phyloP scores from a whole-genome alignment of 2,113 vertebrate species.

The Corvus cornix region DNA sequence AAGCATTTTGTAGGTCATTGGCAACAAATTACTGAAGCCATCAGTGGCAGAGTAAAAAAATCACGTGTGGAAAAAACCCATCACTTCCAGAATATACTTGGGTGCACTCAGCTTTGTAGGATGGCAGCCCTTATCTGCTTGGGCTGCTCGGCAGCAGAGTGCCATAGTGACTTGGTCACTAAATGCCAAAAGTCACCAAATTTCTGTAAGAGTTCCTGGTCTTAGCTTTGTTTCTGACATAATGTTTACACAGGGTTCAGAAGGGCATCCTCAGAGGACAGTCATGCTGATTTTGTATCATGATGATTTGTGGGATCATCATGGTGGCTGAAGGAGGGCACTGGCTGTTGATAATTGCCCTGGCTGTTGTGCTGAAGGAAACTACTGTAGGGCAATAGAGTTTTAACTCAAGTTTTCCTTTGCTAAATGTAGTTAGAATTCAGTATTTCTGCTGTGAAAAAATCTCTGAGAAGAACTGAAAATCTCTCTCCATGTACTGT shows the following conservation, averaged over 20 bases:
- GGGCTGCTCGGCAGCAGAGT: not conserved
- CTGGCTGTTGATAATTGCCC: not conserved
- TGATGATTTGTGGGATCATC: not conserved
- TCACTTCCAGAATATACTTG: not conserved
- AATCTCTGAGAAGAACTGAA: not conserved
- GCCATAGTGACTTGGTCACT: not conserved
- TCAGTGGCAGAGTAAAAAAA: not conserved
- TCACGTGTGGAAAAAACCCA: fast-evolving
- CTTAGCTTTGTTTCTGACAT: not conserved
- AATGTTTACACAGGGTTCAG: not conserved
- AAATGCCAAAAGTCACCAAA: not conserved
- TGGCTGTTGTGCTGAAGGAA: not conserved
- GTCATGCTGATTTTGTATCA: not conserved
- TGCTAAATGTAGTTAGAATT: not conserved
- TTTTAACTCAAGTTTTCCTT: not conserved
- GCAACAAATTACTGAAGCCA: not conserved
- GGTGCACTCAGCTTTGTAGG: not conserved
- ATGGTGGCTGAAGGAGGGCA: not conserved
- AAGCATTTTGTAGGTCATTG: not conserved
- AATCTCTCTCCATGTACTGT: not conserved
- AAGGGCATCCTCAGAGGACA: not conserved
- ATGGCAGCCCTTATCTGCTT: fast-evolving
- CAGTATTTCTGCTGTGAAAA: not conserved
- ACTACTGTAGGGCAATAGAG: not conserved
- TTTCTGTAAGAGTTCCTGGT: not conserved